Conservation (phyloP, 2,113 vertebrate genomes). For the Pangasianodon gigas region DNA sequence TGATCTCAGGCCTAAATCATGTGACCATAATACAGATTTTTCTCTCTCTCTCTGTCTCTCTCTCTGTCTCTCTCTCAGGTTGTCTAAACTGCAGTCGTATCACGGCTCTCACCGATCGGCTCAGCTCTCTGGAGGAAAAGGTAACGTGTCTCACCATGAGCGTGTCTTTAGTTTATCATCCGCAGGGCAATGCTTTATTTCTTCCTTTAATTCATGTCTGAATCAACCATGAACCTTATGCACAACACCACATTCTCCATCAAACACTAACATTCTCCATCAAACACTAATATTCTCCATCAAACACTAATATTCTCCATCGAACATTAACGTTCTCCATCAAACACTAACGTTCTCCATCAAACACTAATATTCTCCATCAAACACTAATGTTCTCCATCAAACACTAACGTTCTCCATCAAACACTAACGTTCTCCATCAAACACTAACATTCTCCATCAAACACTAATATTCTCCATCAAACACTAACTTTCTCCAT, state of each 20-base stretch:
- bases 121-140: conserved; percentile 84
- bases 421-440: neutral
- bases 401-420: neutral
- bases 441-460: neutral
- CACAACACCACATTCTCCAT: neutral
- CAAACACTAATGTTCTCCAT: too few relatives aligned
- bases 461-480: too few relatives aligned
- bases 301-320: neutral
- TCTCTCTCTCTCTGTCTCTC: neutral
- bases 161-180: neutral
- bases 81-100: conserved; percentile 91
- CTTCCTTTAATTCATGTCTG: neutral
- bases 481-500: too few relatives aligned
- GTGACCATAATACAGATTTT: neutral
- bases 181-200: neutral
- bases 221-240: neutral
- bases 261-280: neutral
- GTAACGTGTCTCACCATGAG: conserved; percentile 62
- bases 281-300: neutral
- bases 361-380: neutral
- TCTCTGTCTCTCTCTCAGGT: conserved; percentile 65
- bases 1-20: too few relatives aligned
- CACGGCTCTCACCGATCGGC: conserved; percentile 77
- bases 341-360: neutral
- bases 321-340: neutral